Evolutionary conservation across 2,113 vertebrate species (phyloP).

Genomic region (Toxostoma redivivum): DNA sequence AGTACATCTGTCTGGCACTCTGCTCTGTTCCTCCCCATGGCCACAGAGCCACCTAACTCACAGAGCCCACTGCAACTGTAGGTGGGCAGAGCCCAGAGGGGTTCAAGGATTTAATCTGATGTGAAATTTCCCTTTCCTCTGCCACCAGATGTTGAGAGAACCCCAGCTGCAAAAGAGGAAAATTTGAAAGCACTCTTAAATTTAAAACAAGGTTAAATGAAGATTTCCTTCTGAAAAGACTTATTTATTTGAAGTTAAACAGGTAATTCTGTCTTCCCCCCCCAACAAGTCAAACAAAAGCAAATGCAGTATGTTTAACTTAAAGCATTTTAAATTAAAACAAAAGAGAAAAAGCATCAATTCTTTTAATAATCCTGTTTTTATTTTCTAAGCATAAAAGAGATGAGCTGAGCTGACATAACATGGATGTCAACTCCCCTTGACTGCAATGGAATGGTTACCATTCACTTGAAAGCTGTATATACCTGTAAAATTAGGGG

Average conservation of each 20-base stretch:
- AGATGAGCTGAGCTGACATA: not conserved
- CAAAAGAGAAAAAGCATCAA: not conserved
- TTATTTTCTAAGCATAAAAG: not conserved
- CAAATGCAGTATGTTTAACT: not conserved
- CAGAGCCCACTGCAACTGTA: fast-evolving
- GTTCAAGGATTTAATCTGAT: not conserved
- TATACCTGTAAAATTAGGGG: not conserved
- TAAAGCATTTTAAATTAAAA: not conserved
- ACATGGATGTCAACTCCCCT: not conserved
- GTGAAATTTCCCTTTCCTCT: not conserved
- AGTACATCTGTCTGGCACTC: not conserved
- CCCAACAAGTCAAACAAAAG: not conserved
- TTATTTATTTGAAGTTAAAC: not conserved
- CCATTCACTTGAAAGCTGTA: not conserved
- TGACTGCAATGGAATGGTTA: not conserved
- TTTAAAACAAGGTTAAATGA: not conserved
- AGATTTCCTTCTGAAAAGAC: not conserved
- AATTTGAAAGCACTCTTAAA: not conserved
- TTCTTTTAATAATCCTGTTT: not conserved
- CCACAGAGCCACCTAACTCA: not conserved
- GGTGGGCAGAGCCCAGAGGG: not conserved
- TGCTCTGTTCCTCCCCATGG: not conserved
- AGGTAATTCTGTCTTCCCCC: not conserved
- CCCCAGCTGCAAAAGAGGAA: not conserved
- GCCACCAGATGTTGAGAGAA: not conserved